Evolutionary conservation across 2,113 vertebrate genomes (phyloP), one percentile per base, ranked within the genome.

Genomic region (Protobothrops flavoviridis): DNA sequence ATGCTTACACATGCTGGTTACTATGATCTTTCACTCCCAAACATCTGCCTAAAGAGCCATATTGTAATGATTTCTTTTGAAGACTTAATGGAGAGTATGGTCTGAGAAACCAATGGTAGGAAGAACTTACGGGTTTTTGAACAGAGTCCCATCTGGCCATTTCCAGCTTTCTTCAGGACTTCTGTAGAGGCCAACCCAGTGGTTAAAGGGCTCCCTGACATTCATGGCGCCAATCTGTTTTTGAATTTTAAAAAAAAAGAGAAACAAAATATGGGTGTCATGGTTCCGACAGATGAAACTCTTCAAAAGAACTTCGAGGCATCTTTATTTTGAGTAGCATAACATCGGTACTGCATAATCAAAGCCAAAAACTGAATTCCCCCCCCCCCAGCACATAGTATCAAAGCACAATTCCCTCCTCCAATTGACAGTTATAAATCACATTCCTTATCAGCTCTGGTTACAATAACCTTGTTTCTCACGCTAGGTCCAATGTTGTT

Each of bases 41-140:
- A 61, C 10, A 29, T 29, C 10, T 29, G 26, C 26, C 59, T 64
- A 64, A 64, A 64, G 59, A 64, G 24, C 59, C 61, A n/a, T n/a
- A n/a, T n/a, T n/a, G 12, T n/a, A 69, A 74, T 74, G 64, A 33
- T 50, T 50, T 33, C 33, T 69, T 69, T 74, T 2, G 3, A n/a
- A 74, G n/a, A 74, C 5, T 33, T 74, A 15, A 74, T 74, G 5
- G 64, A 74, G n/a, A 29, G 3, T 29, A n/a, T 69, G 64, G 1
- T 74, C 3, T 50, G 45, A 50, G 23, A 13, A 24, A 12, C 39
- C 39, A 57, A 50, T 43, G 39, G 9, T n/a, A 43, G 56, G 57
- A 26, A 52, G 69, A 45, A 94, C 93, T 94, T 56, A 94, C 93
- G 1, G n/a, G 55, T 92, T 89, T 56, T 90, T 94, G 56, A 92